phyloP scores from a whole-genome alignment of 1,140 invertebrate species.

The Drosophila nebulosa region DNA sequence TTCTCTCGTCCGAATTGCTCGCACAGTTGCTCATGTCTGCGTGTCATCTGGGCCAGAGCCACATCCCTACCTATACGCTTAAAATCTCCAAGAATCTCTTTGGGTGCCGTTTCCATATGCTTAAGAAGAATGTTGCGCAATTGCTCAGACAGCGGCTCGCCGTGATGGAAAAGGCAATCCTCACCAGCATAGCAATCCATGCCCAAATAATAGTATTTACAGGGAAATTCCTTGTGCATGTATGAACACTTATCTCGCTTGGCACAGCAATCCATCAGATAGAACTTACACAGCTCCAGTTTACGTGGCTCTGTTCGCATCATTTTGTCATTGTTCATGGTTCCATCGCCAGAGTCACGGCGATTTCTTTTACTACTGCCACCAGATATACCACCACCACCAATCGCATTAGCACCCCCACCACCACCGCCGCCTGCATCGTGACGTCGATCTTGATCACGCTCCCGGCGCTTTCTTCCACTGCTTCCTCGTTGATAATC shows the following conservation, averaged over 20 bases:
- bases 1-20: constrained; percentile 82
- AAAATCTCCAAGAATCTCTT: constrained; percentile 94
- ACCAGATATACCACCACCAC: constrained; percentile 32
- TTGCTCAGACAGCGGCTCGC: constrained; percentile 89
- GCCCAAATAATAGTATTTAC: constrained; percentile 97
- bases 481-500: constrained; percentile 17
- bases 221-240: constrained; percentile 98
- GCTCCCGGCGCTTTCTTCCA: constrained; percentile 61
- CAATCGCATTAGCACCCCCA: constrained; percentile 67
- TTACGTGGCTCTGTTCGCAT: constrained; percentile 92
- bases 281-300: constrained; percentile 98
- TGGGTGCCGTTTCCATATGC: constrained; percentile 94
- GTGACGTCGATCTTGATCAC: constrained; percentile 74
- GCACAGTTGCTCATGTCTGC: constrained; percentile 85
- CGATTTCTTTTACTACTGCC: constrained; percentile 62
- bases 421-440: constrained; percentile 41
- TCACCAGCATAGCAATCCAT: constrained; percentile 89
- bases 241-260: constrained; percentile 97
- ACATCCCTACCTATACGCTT: constrained; percentile 89
- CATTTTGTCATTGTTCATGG: constrained; percentile 82
- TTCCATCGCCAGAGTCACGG: constrained; percentile 44
- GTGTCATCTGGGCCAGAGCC: constrained; percentile 87
- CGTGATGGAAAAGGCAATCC: constrained; percentile 96
- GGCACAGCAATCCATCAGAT: constrained; percentile 96
- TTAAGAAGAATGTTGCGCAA: constrained; percentile 87